A percentile compares a stretch with the other conserved stretches of the same genome.
Evolutionary conservation across 2,888 invertebrate genomes (phyloP).

Genomic region (Zeuzera pyrina): DNA sequence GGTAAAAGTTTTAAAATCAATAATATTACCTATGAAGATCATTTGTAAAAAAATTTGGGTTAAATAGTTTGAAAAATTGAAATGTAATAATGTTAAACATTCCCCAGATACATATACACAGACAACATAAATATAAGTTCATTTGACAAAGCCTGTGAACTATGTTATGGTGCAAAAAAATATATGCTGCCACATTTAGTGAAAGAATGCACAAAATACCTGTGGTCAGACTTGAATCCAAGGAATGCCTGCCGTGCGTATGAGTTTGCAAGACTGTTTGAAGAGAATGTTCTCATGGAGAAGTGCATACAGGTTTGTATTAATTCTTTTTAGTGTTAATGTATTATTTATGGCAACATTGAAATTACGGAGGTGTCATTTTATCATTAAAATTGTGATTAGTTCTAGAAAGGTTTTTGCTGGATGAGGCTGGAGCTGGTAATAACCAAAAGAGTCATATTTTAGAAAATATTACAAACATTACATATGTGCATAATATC

Average conservation of each 20-base stretch:
- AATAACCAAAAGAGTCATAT: too few species aligned
- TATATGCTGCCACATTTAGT: slow-evolving; percentile 89
- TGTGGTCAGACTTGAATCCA: slow-evolving; percentile 87
- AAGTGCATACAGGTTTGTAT: slow-evolving; percentile 80
- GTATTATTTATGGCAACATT: slow-evolving; percentile 1
- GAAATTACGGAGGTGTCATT: too few species aligned
- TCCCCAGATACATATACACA: slow-evolving; percentile 83
- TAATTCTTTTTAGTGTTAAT: slow-evolving; percentile 1
- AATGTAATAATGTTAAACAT: neutral
- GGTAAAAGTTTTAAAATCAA: too few species aligned
- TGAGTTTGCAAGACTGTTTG: slow-evolving; percentile 89
- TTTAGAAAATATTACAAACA: too few species aligned
- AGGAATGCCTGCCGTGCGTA: slow-evolving; percentile 89
- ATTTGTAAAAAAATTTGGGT: too few species aligned
- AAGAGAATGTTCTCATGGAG: slow-evolving; percentile 85
- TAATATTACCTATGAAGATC: too few species aligned
- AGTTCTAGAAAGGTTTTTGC: too few species aligned
- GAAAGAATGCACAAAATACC: slow-evolving; percentile 85
- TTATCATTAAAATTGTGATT: too few species aligned
- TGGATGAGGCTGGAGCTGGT: too few species aligned
- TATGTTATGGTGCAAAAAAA: slow-evolving; percentile 91
- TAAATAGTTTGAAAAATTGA: neutral
- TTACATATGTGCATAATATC: too few species aligned
- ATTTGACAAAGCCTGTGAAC: slow-evolving; percentile 89
- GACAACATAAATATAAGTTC: slow-evolving; percentile 85